These are phyloP conservation scores for Drosophila simulans DNA, from an alignment of 1,140 invertebrate species.

Conservation along the genomic window DNA sequence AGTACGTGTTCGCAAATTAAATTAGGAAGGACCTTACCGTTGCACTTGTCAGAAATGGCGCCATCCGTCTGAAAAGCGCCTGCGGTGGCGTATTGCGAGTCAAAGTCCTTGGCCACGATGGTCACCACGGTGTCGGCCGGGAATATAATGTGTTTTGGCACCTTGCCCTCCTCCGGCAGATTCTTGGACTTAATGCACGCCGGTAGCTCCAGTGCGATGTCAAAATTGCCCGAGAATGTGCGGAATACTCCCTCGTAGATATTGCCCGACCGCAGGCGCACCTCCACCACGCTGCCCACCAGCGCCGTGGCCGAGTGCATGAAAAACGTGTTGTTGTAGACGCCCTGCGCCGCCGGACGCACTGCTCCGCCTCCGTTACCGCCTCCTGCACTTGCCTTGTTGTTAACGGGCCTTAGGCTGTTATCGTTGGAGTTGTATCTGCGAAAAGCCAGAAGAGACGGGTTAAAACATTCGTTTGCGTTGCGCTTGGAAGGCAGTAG, in stretches of 20 bases:
- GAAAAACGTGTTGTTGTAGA: slow-evolving; percentile 94
- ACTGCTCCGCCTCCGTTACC: slow-evolving; percentile 81
- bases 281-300: slow-evolving; percentile 92
- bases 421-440: slow-evolving; percentile 77
- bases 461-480: background rate
- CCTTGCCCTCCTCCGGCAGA: slow-evolving; percentile 85
- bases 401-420: slow-evolving; percentile 64
- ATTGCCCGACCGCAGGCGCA: slow-evolving; percentile 92
- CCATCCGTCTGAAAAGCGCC: slow-evolving; percentile 94
- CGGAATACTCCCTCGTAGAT: slow-evolving; percentile 94
- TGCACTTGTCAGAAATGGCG: slow-evolving; percentile 88
- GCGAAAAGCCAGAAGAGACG: background rate
- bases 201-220: slow-evolving; percentile 93
- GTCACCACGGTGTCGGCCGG: slow-evolving; percentile 92
- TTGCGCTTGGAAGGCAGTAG: slow-evolving; percentile 1
- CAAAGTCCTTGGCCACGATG: slow-evolving; percentile 92
- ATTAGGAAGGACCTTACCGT: slow-evolving; percentile 84
- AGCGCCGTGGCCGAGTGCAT: slow-evolving; percentile 93
- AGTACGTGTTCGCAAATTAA: background rate
- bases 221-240: slow-evolving; percentile 93
- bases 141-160: slow-evolving; percentile 93
- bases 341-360: slow-evolving; percentile 88
- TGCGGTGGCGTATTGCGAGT: slow-evolving; percentile 94
- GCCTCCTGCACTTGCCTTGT: slow-evolving; percentile 73
- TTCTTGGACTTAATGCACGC: slow-evolving; percentile 90